These are phyloP conservation scores for Rhyacichthys aspro DNA, from an alignment of 2,797 vertebrate species.

Conservation along the genomic window DNA sequence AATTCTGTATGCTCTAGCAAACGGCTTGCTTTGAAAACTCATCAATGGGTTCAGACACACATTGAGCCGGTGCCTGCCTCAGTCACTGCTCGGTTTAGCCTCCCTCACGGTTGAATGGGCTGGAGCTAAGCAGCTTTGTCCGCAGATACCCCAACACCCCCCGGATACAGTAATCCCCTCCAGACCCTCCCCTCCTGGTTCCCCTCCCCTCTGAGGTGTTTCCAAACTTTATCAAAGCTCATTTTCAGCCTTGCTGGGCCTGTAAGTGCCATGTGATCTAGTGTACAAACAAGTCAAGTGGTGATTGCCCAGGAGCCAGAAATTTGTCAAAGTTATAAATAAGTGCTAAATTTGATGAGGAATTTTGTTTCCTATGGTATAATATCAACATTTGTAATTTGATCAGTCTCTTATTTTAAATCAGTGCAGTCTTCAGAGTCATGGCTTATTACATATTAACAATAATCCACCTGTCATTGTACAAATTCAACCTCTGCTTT, in stretches of 20 bases:
- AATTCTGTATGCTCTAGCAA: constrained; percentile 80
- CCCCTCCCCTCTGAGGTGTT: constrained; percentile 61
- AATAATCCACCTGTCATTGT: constrained; percentile 48
- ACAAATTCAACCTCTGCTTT: constrained; percentile 29
- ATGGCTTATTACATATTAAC: constrained; percentile 47
- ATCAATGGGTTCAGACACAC: constrained; percentile 76
- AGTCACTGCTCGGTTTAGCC: constrained; percentile 65
- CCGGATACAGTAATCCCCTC: constrained; percentile 71
- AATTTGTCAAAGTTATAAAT: constrained; percentile 1
- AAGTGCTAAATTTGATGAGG: background rate
- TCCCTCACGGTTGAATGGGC: constrained; percentile 65
- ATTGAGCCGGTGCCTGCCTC: constrained; percentile 62
- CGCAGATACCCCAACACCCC: constrained; percentile 56
- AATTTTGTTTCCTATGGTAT: constrained; percentile 15
- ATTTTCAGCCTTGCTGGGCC: constrained; percentile 50
- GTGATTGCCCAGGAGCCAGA: constrained; percentile 21
- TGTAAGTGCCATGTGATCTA: constrained; percentile 34
- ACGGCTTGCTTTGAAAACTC: constrained; percentile 72
- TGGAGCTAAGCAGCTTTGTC: constrained; percentile 78
- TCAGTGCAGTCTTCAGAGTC: background rate
- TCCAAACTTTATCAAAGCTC: constrained; percentile 57
- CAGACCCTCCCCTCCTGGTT: constrained; percentile 47
- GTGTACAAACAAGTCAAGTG: constrained; percentile 38
- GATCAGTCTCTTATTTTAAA: too few species aligned
- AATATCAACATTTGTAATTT: too few species aligned